phyloP scores from a whole-genome alignment of 2,888 invertebrate genomes.

The Ommatoiulus sabulosus region DNA sequence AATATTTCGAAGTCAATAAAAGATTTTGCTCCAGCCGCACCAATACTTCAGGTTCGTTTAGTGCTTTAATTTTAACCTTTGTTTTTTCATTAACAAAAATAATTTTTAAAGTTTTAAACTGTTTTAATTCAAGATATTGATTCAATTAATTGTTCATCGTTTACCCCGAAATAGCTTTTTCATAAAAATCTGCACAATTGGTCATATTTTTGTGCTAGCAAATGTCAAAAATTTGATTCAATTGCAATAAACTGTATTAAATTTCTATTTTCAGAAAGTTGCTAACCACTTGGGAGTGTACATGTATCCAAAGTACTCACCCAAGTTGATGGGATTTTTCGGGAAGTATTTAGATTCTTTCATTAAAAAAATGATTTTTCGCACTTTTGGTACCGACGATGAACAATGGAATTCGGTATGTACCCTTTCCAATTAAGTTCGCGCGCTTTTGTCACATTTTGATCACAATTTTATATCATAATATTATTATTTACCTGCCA shows the following conservation, averaged over 20 bases:
- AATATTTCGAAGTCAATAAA: neutral
- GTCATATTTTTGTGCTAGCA: too few relatives aligned
- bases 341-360: constrained; percentile 20
- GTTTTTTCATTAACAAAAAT: too few relatives aligned
- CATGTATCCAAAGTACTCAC: neutral
- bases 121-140: too few relatives aligned
- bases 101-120: too few relatives aligned
- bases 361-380: neutral
- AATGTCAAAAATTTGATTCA: too few relatives aligned
- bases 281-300: neutral
- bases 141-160: too few relatives aligned
- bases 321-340: neutral
- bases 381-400: neutral
- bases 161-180: too few relatives aligned
- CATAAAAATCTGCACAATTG: too few relatives aligned
- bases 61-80: neutral
- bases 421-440: neutral
- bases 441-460: too few relatives aligned
- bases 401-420: constrained; percentile 23
- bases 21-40: neutral
- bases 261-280: neutral
- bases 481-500: too few relatives aligned
- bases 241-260: too few relatives aligned
- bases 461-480: too few relatives aligned
- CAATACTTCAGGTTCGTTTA: neutral